Evolutionary conservation across 2,888 invertebrate genomes (phyloP), one percentile per base, ranked within the genome.

Genomic region (Lithophane semibrunnea): DNA sequence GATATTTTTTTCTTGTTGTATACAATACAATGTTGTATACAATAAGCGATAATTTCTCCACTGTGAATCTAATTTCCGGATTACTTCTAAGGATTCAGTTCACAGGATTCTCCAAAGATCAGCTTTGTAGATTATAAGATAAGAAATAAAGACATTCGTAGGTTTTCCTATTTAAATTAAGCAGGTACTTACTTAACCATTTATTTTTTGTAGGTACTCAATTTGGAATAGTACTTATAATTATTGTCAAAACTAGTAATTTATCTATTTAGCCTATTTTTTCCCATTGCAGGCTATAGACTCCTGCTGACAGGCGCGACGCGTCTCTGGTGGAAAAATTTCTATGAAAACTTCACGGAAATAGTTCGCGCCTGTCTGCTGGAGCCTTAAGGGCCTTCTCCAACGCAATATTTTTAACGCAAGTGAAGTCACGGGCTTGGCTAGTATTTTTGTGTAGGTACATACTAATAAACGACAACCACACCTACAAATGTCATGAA

Each of bases 31-130:
- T n/a, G n/a, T n/a, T n/a, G 2, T 49, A 9, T 24, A 42, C 21
- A 63, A 13, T 58, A 70, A 60, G 16, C 24, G 52, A 71, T 52
- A 37, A 70, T 78, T 78, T 64, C 47, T 56, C 4, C 42, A 37
- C 18, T 44, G 42, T n/a, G 13, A 52, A 52, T 73, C 44, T 13
- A 65, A 79, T 80, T 79, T 68, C 64, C 64, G 68, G 49, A 56
- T 65, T 52, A 58, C 49, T 56, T 70, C 78, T 44, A 44, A 65
- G 29, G 29, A 29, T 29, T 29, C 73, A 73, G 58, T 73, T 58
- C 54, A 21, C 67, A 66, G 54, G 21, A 24, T 69, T 24, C 2
- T 8, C 13, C 29, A 21, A 18, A n/a, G 56, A 64, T 73, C 13
- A 63, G 67, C 49, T 67, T 67, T 54, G 7, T 67, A 47, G 42